Conservation (phyloP, 2,888 invertebrate species). For the Aphidoletes aphidimyza region DNA sequence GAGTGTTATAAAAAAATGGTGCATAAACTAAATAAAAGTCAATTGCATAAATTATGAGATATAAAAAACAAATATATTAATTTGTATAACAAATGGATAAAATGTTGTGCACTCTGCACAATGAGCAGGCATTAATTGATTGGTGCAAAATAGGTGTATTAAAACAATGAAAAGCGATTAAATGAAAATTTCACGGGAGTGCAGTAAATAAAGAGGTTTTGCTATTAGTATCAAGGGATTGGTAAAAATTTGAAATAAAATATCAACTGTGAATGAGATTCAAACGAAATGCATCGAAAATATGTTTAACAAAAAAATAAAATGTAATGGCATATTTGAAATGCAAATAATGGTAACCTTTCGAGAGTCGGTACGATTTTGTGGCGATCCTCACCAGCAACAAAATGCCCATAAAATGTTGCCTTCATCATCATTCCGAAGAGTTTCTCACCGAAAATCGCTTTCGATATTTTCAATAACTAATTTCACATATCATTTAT, state of each 20-base stretch:
- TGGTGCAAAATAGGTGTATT: too few species aligned
- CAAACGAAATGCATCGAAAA: too few species aligned
- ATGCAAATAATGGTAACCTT: conserved; percentile 67
- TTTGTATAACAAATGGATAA: background rate
- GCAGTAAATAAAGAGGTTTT: too few species aligned
- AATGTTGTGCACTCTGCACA: too few species aligned
- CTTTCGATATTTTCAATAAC: conserved; percentile 85
- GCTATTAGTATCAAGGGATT: too few species aligned
- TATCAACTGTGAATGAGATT: too few species aligned
- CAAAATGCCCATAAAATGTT: conserved; percentile 99
- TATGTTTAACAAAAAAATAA: background rate
- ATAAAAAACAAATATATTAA: background rate
- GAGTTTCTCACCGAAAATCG: conserved; percentile 80
- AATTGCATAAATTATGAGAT: background rate
- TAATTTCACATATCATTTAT: too few species aligned
- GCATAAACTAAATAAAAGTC: background rate
- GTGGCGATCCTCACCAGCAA: conserved; percentile 93
- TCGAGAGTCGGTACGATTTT: conserved; percentile 86
- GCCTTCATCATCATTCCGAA: conserved; percentile 89
- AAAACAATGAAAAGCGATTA: too few species aligned
- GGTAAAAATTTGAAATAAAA: too few species aligned
- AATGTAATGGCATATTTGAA: background rate
- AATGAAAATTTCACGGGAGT: too few species aligned
- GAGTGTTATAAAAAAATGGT: too few species aligned
- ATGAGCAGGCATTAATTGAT: too few species aligned